Evolutionary conservation across 1,140 invertebrate species (phyloP).

Genomic region (Luehdorfia chinensis): DNA sequence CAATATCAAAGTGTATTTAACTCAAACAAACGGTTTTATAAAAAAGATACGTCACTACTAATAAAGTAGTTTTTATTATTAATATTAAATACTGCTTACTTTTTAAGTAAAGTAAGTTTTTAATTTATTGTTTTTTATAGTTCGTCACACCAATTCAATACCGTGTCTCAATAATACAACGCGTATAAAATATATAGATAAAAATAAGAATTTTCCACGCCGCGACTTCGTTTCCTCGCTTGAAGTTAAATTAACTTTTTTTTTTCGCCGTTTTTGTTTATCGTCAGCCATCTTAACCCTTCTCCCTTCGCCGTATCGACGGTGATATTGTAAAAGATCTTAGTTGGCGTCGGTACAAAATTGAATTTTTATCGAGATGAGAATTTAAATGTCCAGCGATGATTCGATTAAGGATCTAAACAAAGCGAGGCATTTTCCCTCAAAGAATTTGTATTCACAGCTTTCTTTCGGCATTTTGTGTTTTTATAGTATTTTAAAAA

Average conservation of each 20-base stretch:
- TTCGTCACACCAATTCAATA: slow-evolving; percentile 20
- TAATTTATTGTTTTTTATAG: no score
- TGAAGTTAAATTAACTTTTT: slow-evolving; percentile 70
- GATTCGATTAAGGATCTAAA: slow-evolving; percentile 36
- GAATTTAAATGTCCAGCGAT: slow-evolving; percentile 44
- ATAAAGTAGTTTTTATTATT: no score
- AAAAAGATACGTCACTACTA: no score
- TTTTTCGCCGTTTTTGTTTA: slow-evolving; percentile 53
- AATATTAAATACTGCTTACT: no score
- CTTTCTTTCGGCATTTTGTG: background rate
- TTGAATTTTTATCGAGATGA: slow-evolving; percentile 74
- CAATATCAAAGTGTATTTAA: no score
- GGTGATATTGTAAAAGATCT: slow-evolving; percentile 57
- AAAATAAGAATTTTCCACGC: slow-evolving; percentile 23
- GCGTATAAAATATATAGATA: background rate
- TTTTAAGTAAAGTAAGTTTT: no score
- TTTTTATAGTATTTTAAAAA: background rate
- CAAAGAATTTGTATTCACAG: slow-evolving; percentile 17
- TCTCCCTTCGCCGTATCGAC: slow-evolving; percentile 49
- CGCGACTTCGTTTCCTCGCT: slow-evolving; percentile 47
- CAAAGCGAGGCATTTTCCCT: slow-evolving; percentile 18
- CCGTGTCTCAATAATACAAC: background rate
- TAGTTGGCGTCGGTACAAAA: slow-evolving; percentile 49
- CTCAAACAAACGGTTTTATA: no score
- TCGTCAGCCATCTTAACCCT: slow-evolving; percentile 64